Conservation (phyloP, 2,113 vertebrate genomes). For the Nyctereutes procyonoides region DNA sequence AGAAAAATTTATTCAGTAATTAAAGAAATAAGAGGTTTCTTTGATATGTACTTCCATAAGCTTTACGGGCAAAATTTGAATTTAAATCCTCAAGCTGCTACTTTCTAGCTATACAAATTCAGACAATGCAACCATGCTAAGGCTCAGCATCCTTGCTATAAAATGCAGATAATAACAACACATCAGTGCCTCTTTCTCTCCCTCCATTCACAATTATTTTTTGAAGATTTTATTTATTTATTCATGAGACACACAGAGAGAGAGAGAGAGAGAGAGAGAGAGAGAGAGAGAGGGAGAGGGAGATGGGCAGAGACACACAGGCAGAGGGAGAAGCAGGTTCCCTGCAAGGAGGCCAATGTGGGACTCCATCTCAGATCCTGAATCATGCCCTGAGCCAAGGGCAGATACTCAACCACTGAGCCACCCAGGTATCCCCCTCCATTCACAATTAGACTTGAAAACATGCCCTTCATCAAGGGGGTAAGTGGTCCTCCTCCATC, state of each 20-base stretch:
- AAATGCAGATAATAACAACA: not conserved
- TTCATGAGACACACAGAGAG: too few species aligned
- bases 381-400: too few species aligned
- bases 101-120: not conserved
- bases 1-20: not conserved
- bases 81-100: not conserved
- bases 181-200: not conserved
- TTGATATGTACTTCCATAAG: not conserved
- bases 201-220: not conserved
- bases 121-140: not conserved
- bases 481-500: not conserved
- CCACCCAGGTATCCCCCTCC: not conserved
- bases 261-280: too few species aligned
- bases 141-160: not conserved
- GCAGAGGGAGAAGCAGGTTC: too few species aligned
- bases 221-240: too few species aligned
- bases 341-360: too few species aligned
- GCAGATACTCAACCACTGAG: too few species aligned
- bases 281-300: too few species aligned
- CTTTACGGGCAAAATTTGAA: not conserved
- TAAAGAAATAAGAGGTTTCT: not conserved
- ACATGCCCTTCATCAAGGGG: not conserved
- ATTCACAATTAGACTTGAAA: not conserved
- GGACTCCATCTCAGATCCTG: too few species aligned
- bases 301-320: too few species aligned